Evolutionary conservation across 2,113 vertebrate genomes (phyloP), one percentile per base, ranked within the genome.

Genomic region (Danionella cerebrum): DNA sequence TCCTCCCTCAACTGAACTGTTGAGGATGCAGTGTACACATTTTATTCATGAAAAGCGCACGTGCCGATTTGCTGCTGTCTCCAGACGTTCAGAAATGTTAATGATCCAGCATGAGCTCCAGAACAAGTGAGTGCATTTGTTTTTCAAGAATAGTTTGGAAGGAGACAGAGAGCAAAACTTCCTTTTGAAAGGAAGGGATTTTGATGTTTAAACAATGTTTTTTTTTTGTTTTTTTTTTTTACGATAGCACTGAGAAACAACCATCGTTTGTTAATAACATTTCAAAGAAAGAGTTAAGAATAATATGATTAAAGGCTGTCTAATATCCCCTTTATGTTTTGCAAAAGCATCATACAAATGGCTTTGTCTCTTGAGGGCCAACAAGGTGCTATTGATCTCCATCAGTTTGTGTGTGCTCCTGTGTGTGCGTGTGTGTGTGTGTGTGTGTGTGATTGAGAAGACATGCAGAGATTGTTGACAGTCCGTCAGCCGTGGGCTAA

Each of bases 371-470:
- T 24, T 66, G 29, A 76, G 66, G 70, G 66, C 67, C 70, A 70
- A 73, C 70, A 60, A 63, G 67, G 57, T 67, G 54, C 39, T 70
- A 76, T 76, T 76, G 74, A 76, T 76, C 67, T 33, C 65, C 65
- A 59, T 69, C 58, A 39, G 19, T 75, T 2, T 54, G 53, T 75
- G 72, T 55, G 74, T 72, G 74, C n/a, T n/a, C 62, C 62, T 69
- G 55, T 54, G 55, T 67, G 59, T 57, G 67, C 64, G 73, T 71
- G 75, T 70, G 62, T 71, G 63, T 67, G 63, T 69, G 58, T 63
- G 69, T 24, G 27, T 65, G 44, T 38, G 54, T 60, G 66, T 58
- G 75, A 76, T 72, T 60, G 66, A 72, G 67, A 57, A 66, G 47
- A 62, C 60, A 72, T 71, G 70, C 55, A 66, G 48, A 75, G 47